A percentile compares a stretch with the other conserved stretches of the same genome.
These are phyloP conservation scores for Pelobates cultripes DNA, from an alignment of 2,797 vertebrate genomes.

Conservation along the genomic window DNA sequence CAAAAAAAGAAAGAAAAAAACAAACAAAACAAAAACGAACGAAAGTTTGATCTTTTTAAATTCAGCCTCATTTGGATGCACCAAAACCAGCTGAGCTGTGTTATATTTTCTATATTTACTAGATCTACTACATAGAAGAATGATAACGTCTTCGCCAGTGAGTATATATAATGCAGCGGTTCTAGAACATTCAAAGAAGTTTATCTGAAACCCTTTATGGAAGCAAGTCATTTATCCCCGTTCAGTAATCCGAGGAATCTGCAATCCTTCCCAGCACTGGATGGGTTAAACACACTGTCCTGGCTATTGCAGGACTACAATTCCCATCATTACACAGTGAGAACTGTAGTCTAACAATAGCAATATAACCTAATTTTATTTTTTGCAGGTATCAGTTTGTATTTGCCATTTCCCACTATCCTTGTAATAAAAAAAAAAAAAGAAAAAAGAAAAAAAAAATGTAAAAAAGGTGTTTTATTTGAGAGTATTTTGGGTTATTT, in stretches of 20 bases:
- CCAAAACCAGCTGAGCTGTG: conserved; percentile 91
- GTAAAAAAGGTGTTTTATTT: conserved; percentile 57
- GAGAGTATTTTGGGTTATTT: conserved; percentile 57
- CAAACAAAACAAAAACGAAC: conserved; percentile 23
- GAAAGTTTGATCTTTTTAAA: conserved; percentile 80
- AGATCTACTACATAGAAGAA: conserved; percentile 84
- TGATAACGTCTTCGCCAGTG: conserved; percentile 84
- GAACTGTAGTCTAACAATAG: neutral
- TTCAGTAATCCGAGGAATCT: conserved; percentile 16
- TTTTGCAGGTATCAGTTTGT: conserved; percentile 58
- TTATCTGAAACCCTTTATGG: conserved; percentile 61
- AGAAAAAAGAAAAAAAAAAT: conserved; percentile 39
- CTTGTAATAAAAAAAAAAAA: conserved; percentile 56
- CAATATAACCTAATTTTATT: neutral
- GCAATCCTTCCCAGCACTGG: neutral
- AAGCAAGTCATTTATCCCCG: conserved; percentile 62
- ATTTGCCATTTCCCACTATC: conserved; percentile 56
- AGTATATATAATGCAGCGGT: conserved; percentile 77
- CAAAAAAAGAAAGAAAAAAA: neutral
- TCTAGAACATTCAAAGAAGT: conserved; percentile 64
- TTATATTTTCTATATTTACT: conserved; percentile 96
- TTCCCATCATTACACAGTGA: neutral
- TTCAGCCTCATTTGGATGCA: conserved; percentile 79
- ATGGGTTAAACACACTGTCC: neutral
- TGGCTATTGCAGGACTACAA: neutral